Evolutionary conservation across 2,797 vertebrate genomes (phyloP), one percentile per base, ranked within the genome.

Genomic region (Heterohyrax brucei): DNA sequence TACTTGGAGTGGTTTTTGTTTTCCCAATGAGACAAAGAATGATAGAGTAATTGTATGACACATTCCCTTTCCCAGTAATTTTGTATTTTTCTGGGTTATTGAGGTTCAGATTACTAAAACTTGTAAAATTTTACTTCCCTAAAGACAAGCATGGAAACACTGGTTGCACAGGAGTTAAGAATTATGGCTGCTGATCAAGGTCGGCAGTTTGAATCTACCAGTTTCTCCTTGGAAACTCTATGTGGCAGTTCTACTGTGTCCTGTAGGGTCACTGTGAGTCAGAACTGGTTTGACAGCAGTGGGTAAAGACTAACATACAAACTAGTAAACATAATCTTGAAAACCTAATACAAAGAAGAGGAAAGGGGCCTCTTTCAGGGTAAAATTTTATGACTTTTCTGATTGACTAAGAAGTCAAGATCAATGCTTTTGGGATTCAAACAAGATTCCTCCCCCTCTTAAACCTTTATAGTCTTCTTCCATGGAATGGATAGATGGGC

Each of bases 31-130:
- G 79, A 68, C 33, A 39, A 56, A 12, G 21, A 68, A 73, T 28
- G n/a, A 78, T 48, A 62, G 10, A 19, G 26, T 22, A 14, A 3
- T 48, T 13, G 7, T 30, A 16, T 28, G 19, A 21, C 5, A 24
- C 0, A 44, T 64, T 68, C 6, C 26, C 59, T 64, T 70, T 82
- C 44, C 59, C 33, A 64, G 59, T 59, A 79, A 73, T 33, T 30
- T 56, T 93, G 48, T 82, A 68, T 91, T 93, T 93, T 93, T 82
- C 56, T 82, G 39, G 33, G 28, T 89, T 85, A 90, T 77, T 76
- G 78, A 90, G 10, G 73, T 62, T 92, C 78, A 84, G 56, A 85
- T 86, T 26, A 44, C 64, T 81, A 39, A 39, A 39, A 91, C 22
- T 80, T n/a, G 33, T 10, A 86, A 88, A 93, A 70, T 84, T 85